These are phyloP conservation scores for Arenaria interpres DNA, from an alignment of 2,113 vertebrate species.

Conservation along the genomic window DNA sequence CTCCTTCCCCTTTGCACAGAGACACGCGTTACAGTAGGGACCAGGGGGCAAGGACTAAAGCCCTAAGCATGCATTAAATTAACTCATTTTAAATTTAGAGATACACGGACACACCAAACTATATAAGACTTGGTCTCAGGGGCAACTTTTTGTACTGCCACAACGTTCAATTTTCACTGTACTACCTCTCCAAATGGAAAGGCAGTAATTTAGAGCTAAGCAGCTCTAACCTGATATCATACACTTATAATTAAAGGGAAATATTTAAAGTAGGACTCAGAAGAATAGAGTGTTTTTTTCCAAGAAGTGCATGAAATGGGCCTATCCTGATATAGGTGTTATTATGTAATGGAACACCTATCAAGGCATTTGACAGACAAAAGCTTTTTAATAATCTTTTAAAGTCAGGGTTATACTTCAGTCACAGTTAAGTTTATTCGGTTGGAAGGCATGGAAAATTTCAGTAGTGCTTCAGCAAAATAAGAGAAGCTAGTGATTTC, in stretches of 20 bases:
- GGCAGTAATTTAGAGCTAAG: neutral
- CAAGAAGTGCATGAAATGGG: neutral
- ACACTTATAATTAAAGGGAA: neutral
- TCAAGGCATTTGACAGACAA: neutral
- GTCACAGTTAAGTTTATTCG: neutral
- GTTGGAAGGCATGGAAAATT: neutral
- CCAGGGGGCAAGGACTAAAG: neutral
- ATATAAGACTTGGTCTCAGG: neutral
- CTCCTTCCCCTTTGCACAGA: neutral
- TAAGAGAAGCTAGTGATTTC: neutral
- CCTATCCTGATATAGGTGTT: neutral
- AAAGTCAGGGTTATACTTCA: neutral
- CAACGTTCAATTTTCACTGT: neutral
- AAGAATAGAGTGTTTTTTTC: neutral
- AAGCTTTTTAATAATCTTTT: neutral
- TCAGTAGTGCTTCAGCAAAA: neutral
- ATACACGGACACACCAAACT: neutral
- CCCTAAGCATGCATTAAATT: constrained; percentile 24
- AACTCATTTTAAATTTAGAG: constrained; percentile 42
- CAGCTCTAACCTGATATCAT: neutral
- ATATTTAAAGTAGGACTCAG: neutral
- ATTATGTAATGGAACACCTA: neutral
- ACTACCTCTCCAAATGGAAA: neutral
- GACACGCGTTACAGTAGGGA: neutral
- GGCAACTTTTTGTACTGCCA: neutral